Evolutionary conservation across 2,113 vertebrate genomes (phyloP), one percentile per base, ranked within the genome.

Genomic region (Lucifuga dentata): DNA sequence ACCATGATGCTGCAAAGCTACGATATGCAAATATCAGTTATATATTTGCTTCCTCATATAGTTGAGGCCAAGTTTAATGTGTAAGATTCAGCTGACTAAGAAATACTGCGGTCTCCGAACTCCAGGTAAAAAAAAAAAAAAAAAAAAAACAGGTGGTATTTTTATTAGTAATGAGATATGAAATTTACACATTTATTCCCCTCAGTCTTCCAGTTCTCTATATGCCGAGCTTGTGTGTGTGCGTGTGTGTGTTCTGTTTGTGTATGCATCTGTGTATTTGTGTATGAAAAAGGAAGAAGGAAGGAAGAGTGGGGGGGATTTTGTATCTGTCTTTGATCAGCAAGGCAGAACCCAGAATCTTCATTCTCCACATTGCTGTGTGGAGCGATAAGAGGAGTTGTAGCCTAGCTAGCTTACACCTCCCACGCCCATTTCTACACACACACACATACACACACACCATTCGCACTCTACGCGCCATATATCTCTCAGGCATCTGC

Each of bases 291-390:
- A 16, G 50, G 52, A 44, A 16, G 29, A 43, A 51, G 51, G 35
- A 39, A 17, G 23, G 10, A 16, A 23, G 5, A 1, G 43, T 3
- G 23, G 15, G 21, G 35, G 35, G 62, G 55, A 55, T 23, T 73
- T 63, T 59, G n/a, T 58, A 59, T 73, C 58, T 63, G 52, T 85
- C 67, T 90, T 87, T 90, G 83, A 89, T 90, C 68, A 73, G 33
- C 68, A 85, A 78, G 65, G 86, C 65, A 72, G 69, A 86, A 84
- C 52, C 57, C 69, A 70, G 86, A 86, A 80, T 84, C 76, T 78
- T 90, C 84, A 86, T 91, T 90, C 87, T 84, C 81, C 66, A 84
- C 87, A 86, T 90, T 84, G 69, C 88, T 89, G 59, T 59, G 72
- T 58, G 86, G 65, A 78, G 71, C 53, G 82, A 86, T 89, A 88